Conservation (phyloP, 1,140 invertebrate species). For the Tetragnatha versicolor region DNA sequence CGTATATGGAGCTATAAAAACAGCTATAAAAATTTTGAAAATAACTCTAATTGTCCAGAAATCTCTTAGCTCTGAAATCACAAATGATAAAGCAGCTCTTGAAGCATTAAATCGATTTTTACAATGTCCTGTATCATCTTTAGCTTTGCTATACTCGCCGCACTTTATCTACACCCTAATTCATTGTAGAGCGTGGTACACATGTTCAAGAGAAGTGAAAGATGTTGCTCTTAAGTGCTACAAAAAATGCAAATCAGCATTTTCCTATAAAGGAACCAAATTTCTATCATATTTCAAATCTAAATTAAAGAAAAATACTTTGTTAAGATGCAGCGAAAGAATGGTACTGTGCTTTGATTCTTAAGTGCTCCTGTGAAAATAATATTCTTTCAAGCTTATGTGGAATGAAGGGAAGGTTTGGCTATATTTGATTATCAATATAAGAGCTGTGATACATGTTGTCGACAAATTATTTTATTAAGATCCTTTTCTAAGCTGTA, state of each 20-base stretch:
- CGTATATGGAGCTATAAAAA: too few species aligned
- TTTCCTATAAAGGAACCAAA: background rate
- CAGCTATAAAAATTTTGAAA: background rate
- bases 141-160: constrained; percentile 1
- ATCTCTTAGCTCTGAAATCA: background rate
- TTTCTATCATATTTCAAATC: background rate
- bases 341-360: too few species aligned
- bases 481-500: too few species aligned
- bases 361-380: too few species aligned
- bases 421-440: too few species aligned
- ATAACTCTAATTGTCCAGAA: background rate
- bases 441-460: too few species aligned
- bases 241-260: background rate
- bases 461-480: too few species aligned
- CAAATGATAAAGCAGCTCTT: background rate
- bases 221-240: background rate
- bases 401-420: too few species aligned
- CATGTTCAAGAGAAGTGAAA: background rate
- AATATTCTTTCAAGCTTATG: too few species aligned
- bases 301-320: background rate
- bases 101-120: background rate
- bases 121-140: background rate
- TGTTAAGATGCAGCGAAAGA: too few species aligned
- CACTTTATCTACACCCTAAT: background rate
- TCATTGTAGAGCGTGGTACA: background rate